phyloP scores from a whole-genome alignment of 2,113 vertebrate species.

The Micronycteris hirsuta region DNA sequence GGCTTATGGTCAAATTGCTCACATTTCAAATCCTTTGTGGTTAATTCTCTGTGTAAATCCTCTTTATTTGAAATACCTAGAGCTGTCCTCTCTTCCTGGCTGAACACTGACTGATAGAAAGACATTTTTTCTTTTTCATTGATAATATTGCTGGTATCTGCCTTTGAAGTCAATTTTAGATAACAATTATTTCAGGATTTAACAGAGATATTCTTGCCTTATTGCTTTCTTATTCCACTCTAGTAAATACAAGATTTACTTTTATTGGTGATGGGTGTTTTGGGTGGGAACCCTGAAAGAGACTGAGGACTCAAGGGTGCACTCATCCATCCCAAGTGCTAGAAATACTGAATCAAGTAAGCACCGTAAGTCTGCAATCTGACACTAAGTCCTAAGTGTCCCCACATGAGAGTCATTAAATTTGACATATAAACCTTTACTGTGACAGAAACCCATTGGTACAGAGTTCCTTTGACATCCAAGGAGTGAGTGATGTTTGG shows the following conservation, averaged over 20 bases:
- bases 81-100: background rate
- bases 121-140: slow-evolving; percentile 10
- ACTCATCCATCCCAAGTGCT: background rate
- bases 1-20: background rate
- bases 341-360: background rate
- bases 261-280: background rate
- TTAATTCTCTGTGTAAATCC: background rate
- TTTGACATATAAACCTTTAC: background rate
- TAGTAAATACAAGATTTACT: background rate
- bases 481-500: background rate
- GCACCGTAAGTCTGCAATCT: background rate
- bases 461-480: background rate
- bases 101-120: background rate
- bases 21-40: background rate
- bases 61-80: background rate
- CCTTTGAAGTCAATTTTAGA: slow-evolving; percentile 23
- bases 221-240: background rate
- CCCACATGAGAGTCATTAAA: background rate
- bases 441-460: background rate
- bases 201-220: background rate
- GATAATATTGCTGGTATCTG: background rate
- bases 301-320: background rate
- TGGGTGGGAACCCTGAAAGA: background rate
- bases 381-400: background rate
- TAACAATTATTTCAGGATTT: background rate